Evolutionary conservation across 2,797 vertebrate species (phyloP).

Genomic region (Novumbra hubbsi): DNA sequence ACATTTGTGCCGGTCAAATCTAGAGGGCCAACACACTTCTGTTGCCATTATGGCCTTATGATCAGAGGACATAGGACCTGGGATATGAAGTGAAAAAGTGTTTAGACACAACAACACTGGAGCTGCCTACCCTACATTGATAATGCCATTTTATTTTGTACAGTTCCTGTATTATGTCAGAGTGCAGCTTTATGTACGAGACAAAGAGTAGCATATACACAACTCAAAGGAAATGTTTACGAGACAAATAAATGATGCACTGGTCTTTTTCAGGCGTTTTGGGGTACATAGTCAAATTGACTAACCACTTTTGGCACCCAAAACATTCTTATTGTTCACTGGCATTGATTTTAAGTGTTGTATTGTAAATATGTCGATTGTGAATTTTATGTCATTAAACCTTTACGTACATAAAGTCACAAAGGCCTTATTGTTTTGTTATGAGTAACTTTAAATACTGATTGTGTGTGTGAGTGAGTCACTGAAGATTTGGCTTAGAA

Average conservation of each 20-base stretch:
- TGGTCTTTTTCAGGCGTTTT: neutral
- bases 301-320: neutral
- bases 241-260: neutral
- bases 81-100: neutral
- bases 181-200: neutral
- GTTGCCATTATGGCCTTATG: no score
- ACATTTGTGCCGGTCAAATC: no score
- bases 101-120: no score
- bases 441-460: conserved; percentile 7
- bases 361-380: neutral
- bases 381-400: neutral
- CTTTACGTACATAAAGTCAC: neutral
- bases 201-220: neutral
- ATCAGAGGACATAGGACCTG: no score
- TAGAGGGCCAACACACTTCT: no score
- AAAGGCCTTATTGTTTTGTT: neutral
- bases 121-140: neutral
- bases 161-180: neutral
- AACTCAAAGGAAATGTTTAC: neutral
- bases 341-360: neutral
- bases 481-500: conserved; percentile 4
- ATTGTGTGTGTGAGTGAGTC: neutral
- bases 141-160: neutral
- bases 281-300: neutral
- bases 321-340: neutral